Percentiles rank a stretch among this genome's conserved stretches.
These are phyloP conservation scores for Anguilla marmorata DNA, from an alignment of 2,797 vertebrate genomes.

Conservation along the genomic window DNA sequence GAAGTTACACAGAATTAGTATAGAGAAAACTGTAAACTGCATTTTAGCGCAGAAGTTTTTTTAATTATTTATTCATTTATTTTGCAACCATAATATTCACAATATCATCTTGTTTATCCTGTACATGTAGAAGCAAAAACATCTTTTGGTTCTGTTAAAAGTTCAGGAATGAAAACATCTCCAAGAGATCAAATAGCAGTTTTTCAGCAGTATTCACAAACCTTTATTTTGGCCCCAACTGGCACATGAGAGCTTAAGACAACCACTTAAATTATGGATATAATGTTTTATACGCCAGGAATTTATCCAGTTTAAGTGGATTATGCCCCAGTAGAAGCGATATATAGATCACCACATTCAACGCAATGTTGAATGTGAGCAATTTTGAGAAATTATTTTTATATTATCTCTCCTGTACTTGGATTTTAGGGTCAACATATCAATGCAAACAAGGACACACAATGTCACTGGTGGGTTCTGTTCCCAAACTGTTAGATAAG, in stretches of 20 bases:
- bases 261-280: background rate
- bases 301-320: background rate
- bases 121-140: background rate
- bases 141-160: background rate
- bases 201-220: background rate
- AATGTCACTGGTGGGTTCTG: background rate
- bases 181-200: background rate
- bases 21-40: background rate
- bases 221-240: background rate
- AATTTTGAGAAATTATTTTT: background rate
- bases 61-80: background rate
- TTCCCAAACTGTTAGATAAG: background rate
- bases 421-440: background rate
- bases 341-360: too few species aligned
- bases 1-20: background rate
- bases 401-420: background rate
- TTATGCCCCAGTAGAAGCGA: background rate
- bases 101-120: background rate
- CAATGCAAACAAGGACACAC: background rate
- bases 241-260: background rate
- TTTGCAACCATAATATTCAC: background rate
- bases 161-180: background rate
- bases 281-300: background rate
- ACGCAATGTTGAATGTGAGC: too few species aligned
- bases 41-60: background rate